phyloP scores from a whole-genome alignment of 2,797 vertebrate species.

The Anabacerthia variegaticeps region DNA sequence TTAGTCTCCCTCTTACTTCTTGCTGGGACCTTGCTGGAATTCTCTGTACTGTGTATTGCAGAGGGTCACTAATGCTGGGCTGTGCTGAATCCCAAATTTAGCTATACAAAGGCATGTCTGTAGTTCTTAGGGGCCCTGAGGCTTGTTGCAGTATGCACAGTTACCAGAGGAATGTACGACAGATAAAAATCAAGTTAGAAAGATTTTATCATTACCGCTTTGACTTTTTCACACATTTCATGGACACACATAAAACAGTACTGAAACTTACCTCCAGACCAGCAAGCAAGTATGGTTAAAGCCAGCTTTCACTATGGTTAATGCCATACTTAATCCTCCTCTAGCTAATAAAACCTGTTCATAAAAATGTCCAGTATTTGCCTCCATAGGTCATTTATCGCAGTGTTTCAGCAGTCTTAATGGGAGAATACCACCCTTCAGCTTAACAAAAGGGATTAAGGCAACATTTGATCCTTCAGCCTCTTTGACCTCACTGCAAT shows the following conservation, averaged over 20 bases:
- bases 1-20: neutral
- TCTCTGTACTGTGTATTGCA: neutral
- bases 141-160: neutral
- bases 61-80: neutral
- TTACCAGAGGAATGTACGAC: neutral
- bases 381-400: neutral
- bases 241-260: neutral
- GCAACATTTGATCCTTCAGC: neutral
- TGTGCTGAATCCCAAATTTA: neutral
- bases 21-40: neutral
- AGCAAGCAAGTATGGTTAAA: neutral
- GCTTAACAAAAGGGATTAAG: neutral
- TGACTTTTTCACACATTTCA: neutral
- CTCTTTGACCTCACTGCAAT: neutral
- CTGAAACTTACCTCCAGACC: neutral
- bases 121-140: neutral
- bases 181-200: neutral
- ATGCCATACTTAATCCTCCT: neutral
- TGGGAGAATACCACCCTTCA: neutral
- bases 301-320: neutral
- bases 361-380: neutral
- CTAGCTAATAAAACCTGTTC: neutral
- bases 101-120: neutral
- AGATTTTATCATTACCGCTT: neutral
- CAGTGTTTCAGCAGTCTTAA: neutral